phyloP scores from a whole-genome alignment of 2,113 vertebrate species.

The Spheniscus mendiculus region DNA sequence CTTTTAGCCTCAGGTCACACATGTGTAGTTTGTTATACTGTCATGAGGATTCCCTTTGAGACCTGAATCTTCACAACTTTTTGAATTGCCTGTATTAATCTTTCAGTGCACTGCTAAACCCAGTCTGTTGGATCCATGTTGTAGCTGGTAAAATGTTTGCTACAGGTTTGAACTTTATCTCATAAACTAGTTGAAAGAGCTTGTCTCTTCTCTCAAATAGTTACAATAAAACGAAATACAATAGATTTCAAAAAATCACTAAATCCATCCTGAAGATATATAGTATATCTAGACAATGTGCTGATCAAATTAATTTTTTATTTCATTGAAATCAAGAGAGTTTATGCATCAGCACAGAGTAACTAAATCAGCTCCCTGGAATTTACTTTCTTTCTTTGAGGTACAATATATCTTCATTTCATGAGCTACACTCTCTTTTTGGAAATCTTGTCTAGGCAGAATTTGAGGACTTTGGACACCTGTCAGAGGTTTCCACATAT shows the following conservation, averaged over 20 bases:
- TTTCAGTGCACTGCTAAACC: background rate
- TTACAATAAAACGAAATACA: background rate
- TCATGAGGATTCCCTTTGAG: background rate
- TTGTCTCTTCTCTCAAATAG: background rate
- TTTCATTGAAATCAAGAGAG: background rate
- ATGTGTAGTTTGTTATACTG: background rate
- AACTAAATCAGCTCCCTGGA: background rate
- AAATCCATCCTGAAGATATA: background rate
- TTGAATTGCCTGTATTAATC: constrained; percentile 13
- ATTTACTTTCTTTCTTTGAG: background rate
- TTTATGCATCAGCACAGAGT: background rate
- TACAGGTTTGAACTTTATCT: background rate
- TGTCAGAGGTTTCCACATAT: background rate
- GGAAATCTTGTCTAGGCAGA: background rate
- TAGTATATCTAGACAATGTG: background rate
- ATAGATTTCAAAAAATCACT: background rate
- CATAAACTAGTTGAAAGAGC: background rate
- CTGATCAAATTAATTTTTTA: background rate
- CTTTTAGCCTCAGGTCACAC: constrained; percentile 22
- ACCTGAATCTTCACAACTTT: background rate
- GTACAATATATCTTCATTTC: background rate
- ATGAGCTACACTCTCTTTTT: background rate
- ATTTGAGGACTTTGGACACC: background rate
- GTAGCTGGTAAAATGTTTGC: background rate
- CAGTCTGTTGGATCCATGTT: background rate